Percentiles rank a stretch among this genome's conserved stretches.
Conservation (phyloP, 2,797 vertebrate species). For the Urosaurus nigricauda region DNA sequence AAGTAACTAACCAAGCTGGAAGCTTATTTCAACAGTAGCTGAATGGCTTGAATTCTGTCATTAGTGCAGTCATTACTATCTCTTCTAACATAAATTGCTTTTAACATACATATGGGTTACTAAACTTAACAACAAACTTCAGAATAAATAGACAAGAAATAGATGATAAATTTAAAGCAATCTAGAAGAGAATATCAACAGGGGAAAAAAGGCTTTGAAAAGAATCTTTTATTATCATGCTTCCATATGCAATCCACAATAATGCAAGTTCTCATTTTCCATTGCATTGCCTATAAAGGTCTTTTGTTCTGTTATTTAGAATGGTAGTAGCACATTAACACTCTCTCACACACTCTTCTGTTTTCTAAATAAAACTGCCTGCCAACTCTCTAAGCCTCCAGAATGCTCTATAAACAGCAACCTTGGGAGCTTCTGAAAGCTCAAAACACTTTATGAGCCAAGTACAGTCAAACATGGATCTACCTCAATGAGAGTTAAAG, state of each 20-base stretch:
- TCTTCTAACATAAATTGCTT: no score
- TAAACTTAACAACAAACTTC: slow-evolving; percentile 17
- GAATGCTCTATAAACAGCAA: background rate
- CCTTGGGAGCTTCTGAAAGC: background rate
- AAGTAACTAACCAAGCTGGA: slow-evolving; percentile 67
- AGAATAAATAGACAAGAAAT: background rate
- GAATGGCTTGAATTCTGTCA: slow-evolving; percentile 65
- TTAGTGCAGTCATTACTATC: slow-evolving; percentile 61
- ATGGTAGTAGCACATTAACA: slow-evolving; percentile 22
- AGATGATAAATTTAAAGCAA: background rate
- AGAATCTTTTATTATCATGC: background rate
- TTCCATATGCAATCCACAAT: background rate
- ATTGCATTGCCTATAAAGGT: background rate
- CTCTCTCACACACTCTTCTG: background rate
- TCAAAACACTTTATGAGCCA: background rate
- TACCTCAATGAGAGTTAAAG: slow-evolving; percentile 1
- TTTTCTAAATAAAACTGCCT: slow-evolving; percentile 35
- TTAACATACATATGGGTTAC: no score
- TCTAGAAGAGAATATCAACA: background rate
- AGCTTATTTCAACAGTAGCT: slow-evolving; percentile 62
- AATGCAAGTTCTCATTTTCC: slow-evolving; percentile 13
- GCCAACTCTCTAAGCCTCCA: slow-evolving; percentile 34
- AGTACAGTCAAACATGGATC: slow-evolving; percentile 11
- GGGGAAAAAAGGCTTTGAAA: background rate
- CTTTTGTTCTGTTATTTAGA: slow-evolving; percentile 20